A percentile compares a stretch with the other conserved stretches of the same genome.
phyloP scores from a whole-genome alignment of 2,888 invertebrate species.

The Caenorhabditis sp. region DNA sequence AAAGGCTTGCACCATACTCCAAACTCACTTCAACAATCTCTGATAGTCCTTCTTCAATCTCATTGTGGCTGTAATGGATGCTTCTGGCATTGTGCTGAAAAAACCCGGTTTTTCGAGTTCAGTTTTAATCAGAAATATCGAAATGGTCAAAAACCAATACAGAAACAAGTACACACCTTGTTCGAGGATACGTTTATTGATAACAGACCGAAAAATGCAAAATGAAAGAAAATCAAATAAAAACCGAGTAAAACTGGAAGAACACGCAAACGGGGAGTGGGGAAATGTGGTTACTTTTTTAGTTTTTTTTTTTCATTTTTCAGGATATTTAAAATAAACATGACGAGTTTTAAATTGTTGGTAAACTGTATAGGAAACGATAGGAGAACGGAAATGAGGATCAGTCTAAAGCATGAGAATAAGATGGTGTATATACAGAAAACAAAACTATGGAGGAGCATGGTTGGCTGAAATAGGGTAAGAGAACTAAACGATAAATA shows the following conservation, averaged over 20 bases:
- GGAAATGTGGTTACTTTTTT: background rate
- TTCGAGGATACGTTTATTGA: background rate
- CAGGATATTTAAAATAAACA: background rate
- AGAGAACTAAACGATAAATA: too few species aligned
- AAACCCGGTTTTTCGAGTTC: background rate
- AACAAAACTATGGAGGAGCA: background rate
- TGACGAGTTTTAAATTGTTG: background rate
- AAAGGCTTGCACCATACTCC: too few species aligned
- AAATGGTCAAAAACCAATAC: constrained; percentile 1
- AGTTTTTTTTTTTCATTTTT: background rate
- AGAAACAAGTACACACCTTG: background rate
- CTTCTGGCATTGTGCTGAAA: constrained; percentile 44
- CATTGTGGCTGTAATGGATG: constrained; percentile 78
- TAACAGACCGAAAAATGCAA: background rate
- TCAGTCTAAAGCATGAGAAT: background rate
- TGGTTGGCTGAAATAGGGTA: too few species aligned
- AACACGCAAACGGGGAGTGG: background rate
- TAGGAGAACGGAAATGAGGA: background rate
- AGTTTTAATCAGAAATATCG: constrained; percentile 1
- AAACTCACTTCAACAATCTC: constrained; percentile 38
- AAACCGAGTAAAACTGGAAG: constrained; percentile 5
- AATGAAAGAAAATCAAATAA: constrained; percentile 1
- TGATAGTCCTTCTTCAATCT: constrained; percentile 92
- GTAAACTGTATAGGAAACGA: too few species aligned
- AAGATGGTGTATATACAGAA: background rate